phyloP scores from a whole-genome alignment of 2,888 invertebrate genomes.

The Netelia virgata region DNA sequence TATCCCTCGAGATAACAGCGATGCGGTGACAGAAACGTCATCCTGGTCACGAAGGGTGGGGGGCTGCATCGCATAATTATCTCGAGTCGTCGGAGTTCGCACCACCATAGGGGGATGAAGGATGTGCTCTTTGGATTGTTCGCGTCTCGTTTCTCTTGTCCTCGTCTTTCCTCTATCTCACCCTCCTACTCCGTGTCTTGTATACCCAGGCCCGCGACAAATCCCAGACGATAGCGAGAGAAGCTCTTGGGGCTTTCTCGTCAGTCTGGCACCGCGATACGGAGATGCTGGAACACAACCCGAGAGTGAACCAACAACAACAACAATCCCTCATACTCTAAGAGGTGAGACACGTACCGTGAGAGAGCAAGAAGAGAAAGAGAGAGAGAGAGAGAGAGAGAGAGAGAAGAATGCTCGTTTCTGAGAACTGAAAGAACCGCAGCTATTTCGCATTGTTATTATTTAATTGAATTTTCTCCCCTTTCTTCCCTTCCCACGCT shows the following conservation, averaged over 20 bases:
- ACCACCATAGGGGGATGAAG: background rate
- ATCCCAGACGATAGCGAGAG: constrained; percentile 10
- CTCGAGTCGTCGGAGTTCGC: constrained; percentile 51
- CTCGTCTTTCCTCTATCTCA: constrained; percentile 11
- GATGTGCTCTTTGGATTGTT: constrained; percentile 27
- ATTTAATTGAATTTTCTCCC: constrained; percentile 8
- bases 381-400: background rate
- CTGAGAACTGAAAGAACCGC: background rate
- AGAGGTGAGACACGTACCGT: background rate
- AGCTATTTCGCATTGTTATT: background rate
- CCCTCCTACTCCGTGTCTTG: background rate
- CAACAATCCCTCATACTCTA: background rate
- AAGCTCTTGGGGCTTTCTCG: background rate
- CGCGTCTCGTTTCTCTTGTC: constrained; percentile 36
- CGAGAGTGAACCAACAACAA: background rate
- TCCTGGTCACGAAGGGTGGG: constrained; percentile 22
- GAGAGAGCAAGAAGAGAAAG: background rate
- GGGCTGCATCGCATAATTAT: constrained; percentile 65
- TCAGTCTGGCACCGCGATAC: background rate
- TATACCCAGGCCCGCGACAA: constrained; percentile 12
- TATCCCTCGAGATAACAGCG: background rate
- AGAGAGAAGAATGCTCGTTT: constrained; percentile 9
- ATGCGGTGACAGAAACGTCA: constrained; percentile 39
- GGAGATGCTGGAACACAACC: background rate
- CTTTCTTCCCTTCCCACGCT: background rate